These are phyloP conservation scores for Styela clava DNA, from an alignment of 23 tunicate species.

Conservation along the genomic window DNA sequence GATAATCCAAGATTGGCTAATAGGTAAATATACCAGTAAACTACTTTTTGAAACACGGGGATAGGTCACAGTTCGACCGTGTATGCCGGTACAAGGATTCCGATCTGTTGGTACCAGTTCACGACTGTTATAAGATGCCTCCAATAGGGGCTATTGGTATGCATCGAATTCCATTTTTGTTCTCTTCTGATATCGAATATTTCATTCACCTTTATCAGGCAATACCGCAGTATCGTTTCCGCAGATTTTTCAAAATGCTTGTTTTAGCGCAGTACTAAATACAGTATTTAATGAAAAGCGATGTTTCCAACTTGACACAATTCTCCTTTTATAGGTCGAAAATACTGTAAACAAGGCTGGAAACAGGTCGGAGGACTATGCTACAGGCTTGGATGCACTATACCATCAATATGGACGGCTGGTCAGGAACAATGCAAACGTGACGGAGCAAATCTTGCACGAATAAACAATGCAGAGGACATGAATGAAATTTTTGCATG, in stretches of 20 bases:
- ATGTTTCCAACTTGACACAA: too few relatives aligned
- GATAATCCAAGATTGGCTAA: too few relatives aligned
- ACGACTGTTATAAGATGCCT: not conserved
- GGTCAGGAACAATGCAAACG: constrained; percentile 54
- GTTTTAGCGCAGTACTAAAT: not conserved
- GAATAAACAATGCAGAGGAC: constrained; percentile 32
- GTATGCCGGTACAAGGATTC: not conserved
- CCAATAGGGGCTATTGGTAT: not conserved
- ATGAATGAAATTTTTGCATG: constrained; percentile 33
- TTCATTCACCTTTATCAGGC: not conserved
- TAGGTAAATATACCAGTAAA: too few relatives aligned
- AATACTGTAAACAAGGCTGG: constrained; percentile 79
- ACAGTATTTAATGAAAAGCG: too few relatives aligned
- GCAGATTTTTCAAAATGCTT: not conserved
- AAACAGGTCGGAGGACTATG: constrained; percentile 53
- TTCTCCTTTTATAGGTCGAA: constrained; percentile 33
- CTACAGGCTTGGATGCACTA: constrained; percentile 79
- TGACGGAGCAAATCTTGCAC: constrained; percentile 59
- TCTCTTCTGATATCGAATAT: not conserved
- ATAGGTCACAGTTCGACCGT: not conserved
- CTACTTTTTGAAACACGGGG: too few relatives aligned
- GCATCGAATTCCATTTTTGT: not conserved
- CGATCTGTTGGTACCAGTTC: constrained; percentile 13
- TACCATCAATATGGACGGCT: constrained; percentile 53
- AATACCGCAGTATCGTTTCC: not conserved